Conservation (phyloP, 2,888 invertebrate species). For the Hirtodrosophila alboralis region DNA sequence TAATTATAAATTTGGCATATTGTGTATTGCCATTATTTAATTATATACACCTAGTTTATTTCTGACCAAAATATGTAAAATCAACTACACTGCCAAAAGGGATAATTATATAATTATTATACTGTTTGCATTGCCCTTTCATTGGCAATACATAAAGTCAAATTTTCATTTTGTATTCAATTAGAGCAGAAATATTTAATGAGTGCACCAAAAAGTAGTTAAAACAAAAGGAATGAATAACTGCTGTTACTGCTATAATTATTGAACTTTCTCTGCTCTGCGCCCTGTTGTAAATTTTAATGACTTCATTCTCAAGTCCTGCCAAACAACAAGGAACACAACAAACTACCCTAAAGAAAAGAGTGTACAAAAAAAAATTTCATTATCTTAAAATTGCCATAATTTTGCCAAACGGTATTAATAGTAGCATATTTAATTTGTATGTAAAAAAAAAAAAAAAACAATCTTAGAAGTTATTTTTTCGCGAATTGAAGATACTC, state of each 20-base stretch:
- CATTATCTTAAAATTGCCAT: too few species aligned
- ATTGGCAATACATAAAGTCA: neutral
- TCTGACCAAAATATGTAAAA: too few species aligned
- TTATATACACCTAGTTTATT: too few species aligned
- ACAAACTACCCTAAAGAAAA: constrained; percentile 14
- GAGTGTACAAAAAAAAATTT: constrained; percentile 41
- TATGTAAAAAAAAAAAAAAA: constrained; percentile 44
- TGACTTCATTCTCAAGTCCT: constrained; percentile 32
- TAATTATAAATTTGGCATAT: too few species aligned
- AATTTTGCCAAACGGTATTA: too few species aligned
- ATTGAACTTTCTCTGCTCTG: constrained; percentile 40
- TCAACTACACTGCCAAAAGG: too few species aligned
- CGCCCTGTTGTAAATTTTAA: constrained; percentile 58
- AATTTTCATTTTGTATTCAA: constrained; percentile 4
- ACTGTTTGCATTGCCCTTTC: neutral
- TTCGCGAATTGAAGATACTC: too few species aligned
- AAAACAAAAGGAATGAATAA: constrained; percentile 13
- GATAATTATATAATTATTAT: too few species aligned
- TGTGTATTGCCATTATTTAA: too few species aligned
- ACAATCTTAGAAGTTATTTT: too few species aligned
- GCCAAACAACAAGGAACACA: constrained; percentile 32
- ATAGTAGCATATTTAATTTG: constrained; percentile 26
- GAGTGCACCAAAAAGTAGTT: constrained; percentile 20
- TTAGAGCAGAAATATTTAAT: constrained; percentile 19
- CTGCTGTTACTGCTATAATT: constrained; percentile 24